Percentiles rank a stretch among this genome's conserved stretches.
These are phyloP conservation scores for Ferdinandea cuprea DNA, from an alignment of 2,888 invertebrate species.

Conservation along the genomic window DNA sequence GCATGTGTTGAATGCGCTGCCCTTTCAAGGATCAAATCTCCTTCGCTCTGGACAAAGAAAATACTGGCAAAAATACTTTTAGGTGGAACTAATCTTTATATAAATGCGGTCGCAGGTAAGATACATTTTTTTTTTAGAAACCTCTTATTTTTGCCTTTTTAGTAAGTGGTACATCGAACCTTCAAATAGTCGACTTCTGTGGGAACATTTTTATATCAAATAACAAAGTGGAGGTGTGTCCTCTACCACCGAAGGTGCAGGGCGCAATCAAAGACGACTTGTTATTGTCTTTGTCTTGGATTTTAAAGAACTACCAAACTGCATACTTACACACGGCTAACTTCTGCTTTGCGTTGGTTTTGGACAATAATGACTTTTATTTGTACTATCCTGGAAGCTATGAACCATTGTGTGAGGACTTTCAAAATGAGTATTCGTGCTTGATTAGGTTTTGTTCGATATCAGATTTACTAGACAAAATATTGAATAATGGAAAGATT, in stretches of 20 bases:
- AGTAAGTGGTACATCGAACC: constrained; percentile 45
- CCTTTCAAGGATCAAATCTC: constrained; percentile 48
- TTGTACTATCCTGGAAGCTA: constrained; percentile 59
- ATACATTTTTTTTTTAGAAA: too few species aligned
- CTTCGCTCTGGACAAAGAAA: constrained; percentile 61
- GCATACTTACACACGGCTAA: constrained; percentile 58
- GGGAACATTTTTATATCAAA: constrained; percentile 50
- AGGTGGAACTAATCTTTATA: constrained; percentile 56
- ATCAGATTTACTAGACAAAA: constrained; percentile 46
- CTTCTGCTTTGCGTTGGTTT: constrained; percentile 55
- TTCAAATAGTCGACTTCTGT: constrained; percentile 64
- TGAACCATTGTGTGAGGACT: constrained; percentile 4
- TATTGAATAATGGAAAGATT: constrained; percentile 32
- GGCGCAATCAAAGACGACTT: constrained; percentile 37
- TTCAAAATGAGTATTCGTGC: constrained; percentile 29
- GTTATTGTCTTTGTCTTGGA: constrained; percentile 47
- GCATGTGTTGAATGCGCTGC: constrained; percentile 70
- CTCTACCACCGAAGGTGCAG: constrained; percentile 42
- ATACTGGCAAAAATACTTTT: constrained; percentile 55
- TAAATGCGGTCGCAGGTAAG: constrained; percentile 72
- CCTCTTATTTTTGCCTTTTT: neutral
- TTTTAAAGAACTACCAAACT: constrained; percentile 61
- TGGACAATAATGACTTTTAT: constrained; percentile 35
- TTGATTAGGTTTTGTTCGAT: constrained; percentile 55
- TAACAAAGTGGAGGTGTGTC: constrained; percentile 52